These are phyloP conservation scores for Dicranocentrus wangi DNA, from an alignment of 2,888 invertebrate species.

Conservation along the genomic window DNA sequence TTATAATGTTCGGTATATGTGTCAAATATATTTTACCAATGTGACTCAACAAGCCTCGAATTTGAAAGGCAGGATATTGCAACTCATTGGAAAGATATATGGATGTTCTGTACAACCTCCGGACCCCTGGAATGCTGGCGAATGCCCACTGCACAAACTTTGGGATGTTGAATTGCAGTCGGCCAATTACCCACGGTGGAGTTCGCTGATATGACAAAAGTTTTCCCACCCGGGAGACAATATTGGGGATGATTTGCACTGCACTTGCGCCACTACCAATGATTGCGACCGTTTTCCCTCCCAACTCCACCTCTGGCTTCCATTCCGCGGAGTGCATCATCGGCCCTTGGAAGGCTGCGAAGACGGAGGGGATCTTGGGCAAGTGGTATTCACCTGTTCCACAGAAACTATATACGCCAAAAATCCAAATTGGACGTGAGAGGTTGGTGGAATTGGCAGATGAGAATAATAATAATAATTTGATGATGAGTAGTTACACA, in stretches of 20 bases:
- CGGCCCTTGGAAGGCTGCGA: constrained; percentile 52
- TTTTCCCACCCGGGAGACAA: constrained; percentile 61
- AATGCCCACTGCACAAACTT: constrained; percentile 54
- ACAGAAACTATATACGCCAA: constrained; percentile 39
- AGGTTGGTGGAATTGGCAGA: too few relatives aligned
- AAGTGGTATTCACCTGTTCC: constrained; percentile 55
- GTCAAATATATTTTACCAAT: too few relatives aligned
- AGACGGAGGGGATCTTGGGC: constrained; percentile 58
- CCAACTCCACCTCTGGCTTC: constrained; percentile 56
- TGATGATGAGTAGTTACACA: too few relatives aligned
- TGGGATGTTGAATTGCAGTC: constrained; percentile 49
- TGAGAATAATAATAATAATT: too few relatives aligned
- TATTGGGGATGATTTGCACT: constrained; percentile 67
- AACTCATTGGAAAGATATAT: constrained; percentile 55
- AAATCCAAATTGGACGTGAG: too few relatives aligned
- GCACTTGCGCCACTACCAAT: constrained; percentile 69
- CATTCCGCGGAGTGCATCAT: constrained; percentile 67
- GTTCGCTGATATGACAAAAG: constrained; percentile 65
- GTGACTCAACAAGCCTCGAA: constrained; percentile 40
- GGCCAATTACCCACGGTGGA: constrained; percentile 65
- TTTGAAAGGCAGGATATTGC: neutral
- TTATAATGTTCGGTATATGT: too few relatives aligned
- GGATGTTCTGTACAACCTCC: constrained; percentile 49
- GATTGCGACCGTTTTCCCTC: constrained; percentile 55
- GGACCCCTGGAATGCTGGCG: constrained; percentile 52